phyloP scores from a whole-genome alignment of 2,888 invertebrate genomes.

The Hecatera dysodea region DNA sequence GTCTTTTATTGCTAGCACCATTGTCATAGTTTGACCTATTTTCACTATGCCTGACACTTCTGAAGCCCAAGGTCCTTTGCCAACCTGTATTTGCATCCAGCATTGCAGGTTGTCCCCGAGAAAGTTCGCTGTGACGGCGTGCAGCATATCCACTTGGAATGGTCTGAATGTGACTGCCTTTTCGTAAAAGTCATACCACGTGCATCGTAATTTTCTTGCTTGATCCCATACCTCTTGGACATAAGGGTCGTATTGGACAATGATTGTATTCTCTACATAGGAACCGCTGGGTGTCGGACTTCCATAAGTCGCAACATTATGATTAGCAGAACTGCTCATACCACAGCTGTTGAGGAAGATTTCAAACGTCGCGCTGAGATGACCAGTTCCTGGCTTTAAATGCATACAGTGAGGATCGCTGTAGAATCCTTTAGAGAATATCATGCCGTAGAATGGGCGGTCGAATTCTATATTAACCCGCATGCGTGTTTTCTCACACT shows the following conservation, averaged over 20 bases:
- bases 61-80: conserved; percentile 99
- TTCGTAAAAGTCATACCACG: conserved; percentile 99
- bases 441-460: conserved; percentile 98
- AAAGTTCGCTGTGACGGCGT: conserved; percentile 98
- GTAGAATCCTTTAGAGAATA: conserved; percentile 98
- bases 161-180: conserved; percentile 98
- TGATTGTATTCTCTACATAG: conserved; percentile 98
- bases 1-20: conserved; percentile 98
- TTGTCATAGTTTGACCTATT: conserved; percentile 99
- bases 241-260: conserved; percentile 98
- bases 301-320: conserved; percentile 95
- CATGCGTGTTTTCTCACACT: conserved; percentile 99
- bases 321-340: conserved; percentile 98
- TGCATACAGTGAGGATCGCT: conserved; percentile 98
- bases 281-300: conserved; percentile 97
- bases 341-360: conserved; percentile 98
- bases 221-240: conserved; percentile 99
- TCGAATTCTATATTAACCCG: conserved; percentile 98
- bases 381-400: conserved; percentile 97
- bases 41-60: conserved; percentile 98
- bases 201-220: conserved; percentile 97
- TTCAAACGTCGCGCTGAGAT: conserved; percentile 97
- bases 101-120: conserved; percentile 98
- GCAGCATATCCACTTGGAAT: conserved; percentile 98
- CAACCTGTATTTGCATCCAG: conserved; percentile 99